phyloP scores from a whole-genome alignment of 2,888 invertebrate genomes.

The Hydrotaea cyrtoneurina region DNA sequence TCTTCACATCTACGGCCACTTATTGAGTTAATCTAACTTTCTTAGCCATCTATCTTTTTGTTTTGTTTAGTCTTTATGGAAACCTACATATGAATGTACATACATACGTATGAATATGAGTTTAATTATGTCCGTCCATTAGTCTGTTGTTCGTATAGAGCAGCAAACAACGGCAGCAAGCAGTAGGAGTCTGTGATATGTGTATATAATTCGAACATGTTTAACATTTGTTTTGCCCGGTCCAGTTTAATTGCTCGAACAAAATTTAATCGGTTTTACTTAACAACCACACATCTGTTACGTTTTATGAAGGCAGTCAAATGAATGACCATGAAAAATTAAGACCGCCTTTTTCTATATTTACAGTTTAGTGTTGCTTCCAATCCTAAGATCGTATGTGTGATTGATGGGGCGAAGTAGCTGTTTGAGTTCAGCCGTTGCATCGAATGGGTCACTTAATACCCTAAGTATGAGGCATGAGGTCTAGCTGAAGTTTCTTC shows the following conservation, averaged over 20 bases:
- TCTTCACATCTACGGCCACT: conserved; percentile 11
- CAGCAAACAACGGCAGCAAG: neutral
- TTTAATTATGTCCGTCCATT: no score
- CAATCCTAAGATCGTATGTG: neutral
- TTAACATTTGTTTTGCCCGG: conserved; percentile 56
- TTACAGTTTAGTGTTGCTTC: neutral
- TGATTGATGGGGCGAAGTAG: no score
- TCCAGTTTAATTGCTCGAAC: conserved; percentile 54
- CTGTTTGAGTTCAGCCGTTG: no score
- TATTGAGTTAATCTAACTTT: conserved; percentile 56
- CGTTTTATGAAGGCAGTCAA: conserved; percentile 39
- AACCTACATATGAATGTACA: neutral
- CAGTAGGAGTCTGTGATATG: conserved; percentile 56
- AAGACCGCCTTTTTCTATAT: neutral
- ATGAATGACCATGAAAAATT: conserved; percentile 61
- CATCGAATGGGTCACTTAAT: no score
- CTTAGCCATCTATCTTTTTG: conserved; percentile 50
- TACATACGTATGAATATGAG: no score
- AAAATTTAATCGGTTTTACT: conserved; percentile 31
- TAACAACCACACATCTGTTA: conserved; percentile 1
- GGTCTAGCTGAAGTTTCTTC: no score
- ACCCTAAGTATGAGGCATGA: no score
- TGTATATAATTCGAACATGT: conserved; percentile 51
- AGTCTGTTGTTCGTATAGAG: neutral
- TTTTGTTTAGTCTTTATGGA: neutral